These are phyloP conservation scores for Crypturellus tataupa DNA, from an alignment of 2,797 vertebrate genomes.

Conservation along the genomic window DNA sequence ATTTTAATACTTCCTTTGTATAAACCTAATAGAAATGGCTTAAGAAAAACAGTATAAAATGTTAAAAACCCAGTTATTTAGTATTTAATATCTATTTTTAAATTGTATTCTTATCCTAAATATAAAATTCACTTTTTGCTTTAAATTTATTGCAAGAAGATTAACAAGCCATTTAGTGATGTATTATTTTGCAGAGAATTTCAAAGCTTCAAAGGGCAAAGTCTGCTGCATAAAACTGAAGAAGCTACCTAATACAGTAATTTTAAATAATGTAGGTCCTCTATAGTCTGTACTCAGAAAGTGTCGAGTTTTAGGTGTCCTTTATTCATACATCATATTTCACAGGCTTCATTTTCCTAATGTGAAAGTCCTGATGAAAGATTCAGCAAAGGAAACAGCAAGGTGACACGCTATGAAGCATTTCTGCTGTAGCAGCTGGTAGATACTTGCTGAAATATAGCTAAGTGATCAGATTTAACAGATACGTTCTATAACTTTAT, in stretches of 20 bases:
- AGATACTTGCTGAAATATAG: slow-evolving; percentile 58
- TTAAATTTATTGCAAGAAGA: not conserved
- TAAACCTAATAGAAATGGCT: slow-evolving; percentile 2
- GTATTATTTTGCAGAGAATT: slow-evolving; percentile 14
- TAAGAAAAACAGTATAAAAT: not conserved
- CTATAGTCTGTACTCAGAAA: slow-evolving; percentile 5
- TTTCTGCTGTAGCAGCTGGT: slow-evolving; percentile 16
- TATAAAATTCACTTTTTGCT: not conserved
- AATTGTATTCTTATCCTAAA: not conserved
- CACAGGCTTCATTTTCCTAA: slow-evolving; percentile 45
- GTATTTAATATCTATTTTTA: not conserved
- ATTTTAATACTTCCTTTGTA: not conserved
- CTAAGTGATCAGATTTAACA: slow-evolving; percentile 39
- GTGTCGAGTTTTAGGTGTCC: slow-evolving; percentile 42
- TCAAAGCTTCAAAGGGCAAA: slow-evolving; percentile 21
- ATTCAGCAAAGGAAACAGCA: slow-evolving; percentile 58
- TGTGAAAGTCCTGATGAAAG: slow-evolving; percentile 44
- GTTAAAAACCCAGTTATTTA: not conserved
- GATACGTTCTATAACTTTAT: slow-evolving; percentile 69
- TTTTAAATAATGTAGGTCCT: slow-evolving; percentile 44
- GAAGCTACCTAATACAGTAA: not conserved
- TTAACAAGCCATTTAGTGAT: not conserved
- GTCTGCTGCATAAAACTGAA: not conserved
- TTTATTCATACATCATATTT: slow-evolving; percentile 59
- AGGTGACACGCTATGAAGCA: slow-evolving; percentile 42